Conservation (phyloP, 2,797 vertebrate species). For the Neolamprologus multifasciatus region DNA sequence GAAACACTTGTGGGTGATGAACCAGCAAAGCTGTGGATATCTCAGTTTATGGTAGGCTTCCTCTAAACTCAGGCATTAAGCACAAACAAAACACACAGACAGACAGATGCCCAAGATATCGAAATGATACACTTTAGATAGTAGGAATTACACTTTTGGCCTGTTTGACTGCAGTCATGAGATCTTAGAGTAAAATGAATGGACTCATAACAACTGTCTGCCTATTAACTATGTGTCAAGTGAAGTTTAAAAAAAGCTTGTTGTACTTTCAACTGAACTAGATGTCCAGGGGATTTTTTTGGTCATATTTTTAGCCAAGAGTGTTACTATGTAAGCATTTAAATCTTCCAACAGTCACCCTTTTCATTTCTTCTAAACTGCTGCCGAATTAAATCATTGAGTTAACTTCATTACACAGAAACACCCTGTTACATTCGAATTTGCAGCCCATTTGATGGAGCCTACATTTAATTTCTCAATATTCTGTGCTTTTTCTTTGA, state of each 20-base stretch:
- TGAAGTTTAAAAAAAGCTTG: neutral
- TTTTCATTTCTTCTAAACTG: neutral
- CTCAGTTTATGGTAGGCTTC: neutral
- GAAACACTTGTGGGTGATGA: slow-evolving; percentile 48
- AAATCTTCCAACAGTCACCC: neutral
- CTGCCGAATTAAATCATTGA: neutral
- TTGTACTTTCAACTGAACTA: neutral
- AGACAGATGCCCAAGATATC: neutral
- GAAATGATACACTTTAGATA: neutral
- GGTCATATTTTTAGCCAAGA: neutral
- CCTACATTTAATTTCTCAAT: neutral
- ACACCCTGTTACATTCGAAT: neutral
- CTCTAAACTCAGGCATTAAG: neutral
- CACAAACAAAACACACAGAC: neutral
- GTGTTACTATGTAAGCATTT: neutral
- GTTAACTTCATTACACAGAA: neutral
- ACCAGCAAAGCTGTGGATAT: neutral
- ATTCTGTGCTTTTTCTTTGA: neutral
- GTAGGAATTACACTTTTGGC: neutral
- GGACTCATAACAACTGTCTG: neutral
- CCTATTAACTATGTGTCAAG: neutral
- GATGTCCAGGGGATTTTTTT: neutral
- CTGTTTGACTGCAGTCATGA: neutral
- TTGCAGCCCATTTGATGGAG: neutral
- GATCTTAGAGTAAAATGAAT: neutral